Base-by-base conservation (phyloP, 2,797 vertebrate genomes). In the Oophaga sylvatica region DNA sequence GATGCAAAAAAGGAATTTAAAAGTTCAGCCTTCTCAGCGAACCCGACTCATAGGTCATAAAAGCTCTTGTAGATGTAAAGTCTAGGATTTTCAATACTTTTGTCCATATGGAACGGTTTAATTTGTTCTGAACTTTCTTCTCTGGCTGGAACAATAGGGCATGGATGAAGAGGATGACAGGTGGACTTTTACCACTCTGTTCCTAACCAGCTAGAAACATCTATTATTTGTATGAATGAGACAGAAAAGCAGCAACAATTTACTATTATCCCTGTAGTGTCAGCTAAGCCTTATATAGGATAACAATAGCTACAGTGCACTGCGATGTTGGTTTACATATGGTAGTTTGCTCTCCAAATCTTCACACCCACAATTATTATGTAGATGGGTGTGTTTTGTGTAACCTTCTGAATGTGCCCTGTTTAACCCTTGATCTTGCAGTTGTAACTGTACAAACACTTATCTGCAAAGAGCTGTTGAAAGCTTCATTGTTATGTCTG, bases 351-450 rank as follows among this genome's bases (percentile, higher is more conserved):
- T 9, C 65, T 26, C 65, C 7, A 11, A 10, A 5, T 19, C 68
- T 31, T 19, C 31, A 68, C 67, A 29, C 22, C n/a, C 45, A 60
- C 29, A 15, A 53, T 3, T 53, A 53, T 29, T 84, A 56, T 26
- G 41, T 53, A 62, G 20, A 75, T 53, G 45, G 83, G 17, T 67
- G 22, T 56, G 60, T 85, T 85, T 26, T 85, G 22, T 75, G 41
- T 68, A 67, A 85, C 57, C 29, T 41, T 45, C 63, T 59, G 62
- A 59, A 62, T 62, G 41, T 53, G 29, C 41, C 65, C 65, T 80
- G 16, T 68, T 80, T 70, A 71, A 80, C 84, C 48, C 77, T 29
- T 80, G 15, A 63, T 12, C 60, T 13, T 10, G 1, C 15, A 48
- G 71, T 9, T 17, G 68, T 35, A 70, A 35, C 68, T 70, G 29